phyloP scores from a whole-genome alignment of 2,113 vertebrate species.

The Serinus canaria region DNA sequence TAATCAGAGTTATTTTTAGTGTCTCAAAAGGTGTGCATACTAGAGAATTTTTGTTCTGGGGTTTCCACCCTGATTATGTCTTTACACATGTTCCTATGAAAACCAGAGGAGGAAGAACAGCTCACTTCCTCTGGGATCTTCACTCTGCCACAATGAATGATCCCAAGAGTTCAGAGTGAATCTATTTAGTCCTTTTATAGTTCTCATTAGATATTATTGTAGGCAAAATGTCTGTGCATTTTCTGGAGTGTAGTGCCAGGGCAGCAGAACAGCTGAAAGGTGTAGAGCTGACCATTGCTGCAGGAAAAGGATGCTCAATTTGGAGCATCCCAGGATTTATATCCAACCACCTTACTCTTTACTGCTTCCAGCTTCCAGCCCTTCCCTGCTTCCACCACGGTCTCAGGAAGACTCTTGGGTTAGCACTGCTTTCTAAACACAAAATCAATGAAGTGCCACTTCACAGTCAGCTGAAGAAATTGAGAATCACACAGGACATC shows the following conservation, averaged over 20 bases:
- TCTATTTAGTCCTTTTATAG: not conserved
- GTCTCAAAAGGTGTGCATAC: not conserved
- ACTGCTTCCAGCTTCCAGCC: not conserved
- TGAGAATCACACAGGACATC: not conserved
- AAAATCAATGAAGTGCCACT: not conserved
- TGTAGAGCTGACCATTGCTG: not conserved
- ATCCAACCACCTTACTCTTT: too few relatives aligned
- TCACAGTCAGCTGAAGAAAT: not conserved
- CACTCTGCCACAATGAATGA: not conserved
- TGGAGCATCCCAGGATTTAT: not conserved
- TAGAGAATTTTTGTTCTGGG: not conserved
- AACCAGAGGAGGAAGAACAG: accelerated
- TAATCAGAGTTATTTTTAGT: not conserved
- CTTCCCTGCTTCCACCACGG: not conserved
- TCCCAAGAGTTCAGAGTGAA: not conserved
- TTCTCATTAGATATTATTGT: not conserved
- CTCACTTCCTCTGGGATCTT: not conserved
- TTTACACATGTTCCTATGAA: not conserved
- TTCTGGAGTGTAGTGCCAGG: not conserved
- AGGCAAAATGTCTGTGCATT: not conserved
- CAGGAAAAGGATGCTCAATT: not conserved
- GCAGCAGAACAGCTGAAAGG: not conserved
- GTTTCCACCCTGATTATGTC: not conserved
- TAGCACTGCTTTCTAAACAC: not conserved
- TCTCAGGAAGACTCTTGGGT: not conserved